Conservation (phyloP, 2,888 invertebrate genomes). For the Nymphalis polychloros region DNA sequence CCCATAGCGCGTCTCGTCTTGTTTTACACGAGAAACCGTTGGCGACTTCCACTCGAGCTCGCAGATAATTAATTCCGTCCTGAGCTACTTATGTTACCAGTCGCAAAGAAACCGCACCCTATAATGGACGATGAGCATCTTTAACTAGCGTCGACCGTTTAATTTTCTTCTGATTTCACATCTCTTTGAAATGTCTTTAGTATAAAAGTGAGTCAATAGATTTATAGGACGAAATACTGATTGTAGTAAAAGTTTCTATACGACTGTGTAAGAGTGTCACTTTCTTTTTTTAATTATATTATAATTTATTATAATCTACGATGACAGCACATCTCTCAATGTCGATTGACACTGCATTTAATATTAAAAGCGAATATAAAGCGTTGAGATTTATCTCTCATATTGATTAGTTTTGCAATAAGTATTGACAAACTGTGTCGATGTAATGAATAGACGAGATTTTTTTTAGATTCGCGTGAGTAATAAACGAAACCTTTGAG, state of each 20-base stretch:
- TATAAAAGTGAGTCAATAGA: slow-evolving; percentile 10
- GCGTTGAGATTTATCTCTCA: slow-evolving; percentile 25
- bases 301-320: slow-evolving; percentile 31
- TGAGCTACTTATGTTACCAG: slow-evolving; percentile 70
- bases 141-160: slow-evolving; percentile 63
- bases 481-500: slow-evolving; percentile 31
- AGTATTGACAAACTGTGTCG: slow-evolving; percentile 8
- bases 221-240: slow-evolving; percentile 7
- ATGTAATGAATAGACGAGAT: background rate
- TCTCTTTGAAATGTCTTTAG: slow-evolving; percentile 7
- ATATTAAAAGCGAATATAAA: slow-evolving; percentile 25
- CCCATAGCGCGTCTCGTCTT: slow-evolving; percentile 66
- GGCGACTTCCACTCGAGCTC: slow-evolving; percentile 56
- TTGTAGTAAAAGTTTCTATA: slow-evolving; percentile 7
- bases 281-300: slow-evolving; percentile 33
- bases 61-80: slow-evolving; percentile 75
- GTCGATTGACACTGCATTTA: slow-evolving; percentile 31
- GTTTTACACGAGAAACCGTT: slow-evolving; percentile 78
- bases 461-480: slow-evolving; percentile 3
- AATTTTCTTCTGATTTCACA: slow-evolving; percentile 65
- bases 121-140: slow-evolving; percentile 63
- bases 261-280: slow-evolving; percentile 18
- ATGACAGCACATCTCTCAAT: slow-evolving; percentile 36
- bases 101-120: slow-evolving; percentile 67
- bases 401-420: slow-evolving; percentile 25